Evolutionary conservation across 2,113 vertebrate genomes (phyloP), one percentile per base, ranked within the genome.

Genomic region (Gymnogyps californianus): DNA sequence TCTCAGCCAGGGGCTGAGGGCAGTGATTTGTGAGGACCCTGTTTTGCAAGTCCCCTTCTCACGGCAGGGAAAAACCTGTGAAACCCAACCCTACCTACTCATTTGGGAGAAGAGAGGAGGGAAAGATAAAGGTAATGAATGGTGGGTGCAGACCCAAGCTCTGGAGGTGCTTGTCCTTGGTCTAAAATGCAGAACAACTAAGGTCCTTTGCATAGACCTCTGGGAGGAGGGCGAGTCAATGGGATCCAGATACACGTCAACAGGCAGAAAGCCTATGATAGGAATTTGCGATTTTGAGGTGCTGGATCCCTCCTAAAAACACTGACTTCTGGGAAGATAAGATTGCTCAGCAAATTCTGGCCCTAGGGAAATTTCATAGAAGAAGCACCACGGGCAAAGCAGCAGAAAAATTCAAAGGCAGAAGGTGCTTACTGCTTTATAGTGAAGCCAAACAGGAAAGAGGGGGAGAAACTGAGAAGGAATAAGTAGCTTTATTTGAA

Each of bases 391-490:
- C 66, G 71, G 89, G 74, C 74, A 89, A 95, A 82, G 54, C 28
- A 91, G 38, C 52, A 89, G 47, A 91, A 95, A 96, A 82, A 92
- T 91, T 65, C 40, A 76, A 87, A 89, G 77, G 65, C 90, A 85
- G 65, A 80, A 88, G 82, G 58, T 91, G 47, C 59, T 94, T 84
- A 82, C 17, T 91, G 57, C 90, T 96, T 95, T 96, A 76, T 71
- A 95, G 59, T 71, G 81, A 86, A 92, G 89, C 95, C 93, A 96
- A 94, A 87, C 34, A 79, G 78, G 74, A 94, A 96, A 65, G 40
- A 90, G 44, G 31, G 62, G 69, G 40, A 80, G 89, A 87, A 91
- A 89, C 8, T 64, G 65, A 87, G 81, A 82, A 87, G 22, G 69
- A 87, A 52, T 64, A 76, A 89, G 65, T 87, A 65, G 22, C n/a